Evolutionary conservation across 2,797 vertebrate species (phyloP).

Genomic region (Loris lydekkerianus): DNA sequence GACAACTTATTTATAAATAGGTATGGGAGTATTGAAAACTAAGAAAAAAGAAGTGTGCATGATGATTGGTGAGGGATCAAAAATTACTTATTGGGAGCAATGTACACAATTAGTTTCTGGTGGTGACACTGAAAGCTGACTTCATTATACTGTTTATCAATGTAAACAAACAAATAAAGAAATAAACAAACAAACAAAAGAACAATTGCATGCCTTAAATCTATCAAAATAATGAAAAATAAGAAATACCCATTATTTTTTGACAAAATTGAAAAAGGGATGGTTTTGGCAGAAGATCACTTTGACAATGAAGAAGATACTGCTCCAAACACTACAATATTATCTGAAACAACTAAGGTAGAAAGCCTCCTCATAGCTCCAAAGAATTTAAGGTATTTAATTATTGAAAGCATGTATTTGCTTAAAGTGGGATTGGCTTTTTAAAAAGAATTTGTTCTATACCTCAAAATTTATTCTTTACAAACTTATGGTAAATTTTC

Average conservation of each 20-base stretch:
- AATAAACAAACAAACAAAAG: background rate
- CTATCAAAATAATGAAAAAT: conserved; percentile 1
- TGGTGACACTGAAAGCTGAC: background rate
- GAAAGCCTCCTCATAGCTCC: background rate
- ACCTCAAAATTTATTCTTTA: conserved; percentile 58
- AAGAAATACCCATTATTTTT: conserved; percentile 36
- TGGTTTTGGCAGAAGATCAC: background rate
- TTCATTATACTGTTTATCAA: background rate
- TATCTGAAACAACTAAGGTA: background rate
- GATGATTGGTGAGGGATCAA: background rate
- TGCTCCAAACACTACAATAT: background rate
- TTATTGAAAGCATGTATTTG: conserved; percentile 52
- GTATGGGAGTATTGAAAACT: background rate
- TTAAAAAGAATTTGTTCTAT: conserved; percentile 7
- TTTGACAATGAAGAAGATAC: conserved; percentile 4
- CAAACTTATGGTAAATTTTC: conserved; percentile 37
- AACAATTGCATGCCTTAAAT: background rate
- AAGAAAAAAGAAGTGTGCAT: background rate
- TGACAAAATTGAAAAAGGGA: conserved; percentile 47
- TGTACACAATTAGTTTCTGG: background rate
- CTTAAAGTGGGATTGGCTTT: conserved; percentile 4
- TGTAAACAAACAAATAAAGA: background rate
- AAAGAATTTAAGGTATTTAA: conserved; percentile 47
- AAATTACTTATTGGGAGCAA: background rate
- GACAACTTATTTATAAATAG: background rate